phyloP scores from a whole-genome alignment of 2,888 invertebrate species.

The Camptogramma bilineatum region DNA sequence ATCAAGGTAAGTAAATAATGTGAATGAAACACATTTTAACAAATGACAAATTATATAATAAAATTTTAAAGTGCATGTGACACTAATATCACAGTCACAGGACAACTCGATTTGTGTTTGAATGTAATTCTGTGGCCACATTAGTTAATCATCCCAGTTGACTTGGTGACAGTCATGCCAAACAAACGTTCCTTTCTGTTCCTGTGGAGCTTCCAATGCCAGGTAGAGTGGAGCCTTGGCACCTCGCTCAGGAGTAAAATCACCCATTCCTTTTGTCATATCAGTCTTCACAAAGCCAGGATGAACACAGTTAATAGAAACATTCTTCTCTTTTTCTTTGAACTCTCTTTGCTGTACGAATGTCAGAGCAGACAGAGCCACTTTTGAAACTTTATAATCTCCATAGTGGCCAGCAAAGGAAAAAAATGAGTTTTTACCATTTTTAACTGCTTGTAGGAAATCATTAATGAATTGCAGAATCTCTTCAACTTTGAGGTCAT shows the following conservation, averaged over 20 bases:
- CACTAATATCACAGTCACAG: constrained; percentile 78
- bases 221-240: constrained; percentile 75
- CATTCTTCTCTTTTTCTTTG: constrained; percentile 78
- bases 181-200: constrained; percentile 76
- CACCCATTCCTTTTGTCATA: constrained; percentile 82
- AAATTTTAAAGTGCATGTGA: constrained; percentile 77
- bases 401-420: constrained; percentile 79
- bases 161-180: constrained; percentile 82
- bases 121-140: constrained; percentile 58
- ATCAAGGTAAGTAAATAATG: constrained; percentile 32
- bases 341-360: constrained; percentile 80
- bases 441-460: constrained; percentile 84
- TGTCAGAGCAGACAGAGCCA: constrained; percentile 77
- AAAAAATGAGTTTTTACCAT: constrained; percentile 71
- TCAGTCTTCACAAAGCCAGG: constrained; percentile 82
- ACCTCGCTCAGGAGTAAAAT: constrained; percentile 76
- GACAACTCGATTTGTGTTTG: constrained; percentile 66
- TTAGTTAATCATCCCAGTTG: constrained; percentile 80
- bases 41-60: constrained; percentile 73
- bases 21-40: constrained; percentile 60
- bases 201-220: constrained; percentile 77
- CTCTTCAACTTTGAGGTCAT: constrained; percentile 80
- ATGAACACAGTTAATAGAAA: constrained; percentile 80
- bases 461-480: constrained; percentile 83
- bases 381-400: constrained; percentile 82